These are phyloP conservation scores for Platichthys flesus DNA, from an alignment of 2,113 vertebrate species.

Conservation along the genomic window DNA sequence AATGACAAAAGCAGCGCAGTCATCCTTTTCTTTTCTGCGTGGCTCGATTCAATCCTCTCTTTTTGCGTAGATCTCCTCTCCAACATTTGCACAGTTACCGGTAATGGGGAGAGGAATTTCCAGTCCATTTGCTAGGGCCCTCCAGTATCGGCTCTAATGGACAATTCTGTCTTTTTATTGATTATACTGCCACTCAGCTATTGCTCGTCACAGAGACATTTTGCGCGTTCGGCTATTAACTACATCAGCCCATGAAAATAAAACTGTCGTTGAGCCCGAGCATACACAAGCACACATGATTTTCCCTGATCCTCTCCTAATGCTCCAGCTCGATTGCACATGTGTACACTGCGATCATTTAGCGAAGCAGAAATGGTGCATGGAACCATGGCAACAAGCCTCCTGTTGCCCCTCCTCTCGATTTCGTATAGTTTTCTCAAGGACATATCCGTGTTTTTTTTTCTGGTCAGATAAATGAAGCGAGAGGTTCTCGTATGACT, in stretches of 20 bases:
- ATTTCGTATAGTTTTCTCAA: constrained; percentile 65
- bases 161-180: constrained; percentile 31
- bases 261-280: neutral
- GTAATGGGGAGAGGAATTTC: constrained; percentile 48
- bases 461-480: constrained; percentile 66
- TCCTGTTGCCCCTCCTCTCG: constrained; percentile 49
- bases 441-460: constrained; percentile 59
- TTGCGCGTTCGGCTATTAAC: constrained; percentile 17
- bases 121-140: constrained; percentile 9
- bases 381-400: constrained; percentile 72
- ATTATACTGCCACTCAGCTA: constrained; percentile 39
- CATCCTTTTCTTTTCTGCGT: neutral
- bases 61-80: constrained; percentile 13
- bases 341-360: constrained; percentile 47
- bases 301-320: constrained; percentile 9
- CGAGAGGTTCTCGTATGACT: constrained; percentile 65
- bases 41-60: neutral
- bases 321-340: constrained; percentile 38
- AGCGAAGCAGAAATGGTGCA: constrained; percentile 61
- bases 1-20: neutral
- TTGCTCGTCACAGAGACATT: constrained; percentile 11
- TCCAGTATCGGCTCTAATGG: constrained; percentile 39
- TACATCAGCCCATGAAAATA: neutral
- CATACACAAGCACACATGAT: neutral
- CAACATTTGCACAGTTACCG: constrained; percentile 21